Base-by-base conservation (phyloP, 1,140 invertebrate species). In the Marisa cornuarietis region DNA sequence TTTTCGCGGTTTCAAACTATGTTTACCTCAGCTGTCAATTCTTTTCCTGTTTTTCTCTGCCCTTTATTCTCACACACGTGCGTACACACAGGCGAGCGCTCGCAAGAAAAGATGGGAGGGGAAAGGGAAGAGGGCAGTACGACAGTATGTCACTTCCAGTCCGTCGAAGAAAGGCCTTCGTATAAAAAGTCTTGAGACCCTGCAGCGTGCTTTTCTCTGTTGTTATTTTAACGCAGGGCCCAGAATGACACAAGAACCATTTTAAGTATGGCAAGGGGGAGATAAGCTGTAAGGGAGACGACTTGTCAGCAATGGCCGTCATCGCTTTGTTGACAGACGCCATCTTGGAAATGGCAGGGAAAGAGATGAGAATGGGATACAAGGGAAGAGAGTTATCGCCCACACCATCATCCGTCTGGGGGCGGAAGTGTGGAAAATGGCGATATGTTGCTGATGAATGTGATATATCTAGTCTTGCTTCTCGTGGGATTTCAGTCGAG, bases 371-470 rank as follows among this genome's bases (percentile, higher is more conserved):
- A 61, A 49, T 62, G 22, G n/a, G 72, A 75, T 62, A 75, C 54
- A 75, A 8, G 72, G n/a, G 22, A n/a, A 62, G 11, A 52, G 54
- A 26, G 18, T 26, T 62, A 75, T 75, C 72, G 18, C 49, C 52
- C 52, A 24, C 42, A n/a, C 26, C 72, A 75, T 75, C 72, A n/a
- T 42, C 54, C 24, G 54, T n/a, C n/a, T 26, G n/a, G 18, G 16
- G 49, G 72, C 52, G 72, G 72, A 75, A 75, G 72, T 75, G 72
- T 75, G 72, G 62, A 75, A 75, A 61, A 54, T 16, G 49, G 72
- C 20, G 72, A 75, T 75, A 75, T 61, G 54, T 24, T 16, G 7
- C 54, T 61, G 72, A 75, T 75, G 72, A 75, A 52, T 54, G 62
- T 49, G 54, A 75, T 75, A 75, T 61, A 75, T 31, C 20, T 20